Base-by-base conservation (phyloP, 2,113 vertebrate genomes). In the Phycodurus eques region DNA sequence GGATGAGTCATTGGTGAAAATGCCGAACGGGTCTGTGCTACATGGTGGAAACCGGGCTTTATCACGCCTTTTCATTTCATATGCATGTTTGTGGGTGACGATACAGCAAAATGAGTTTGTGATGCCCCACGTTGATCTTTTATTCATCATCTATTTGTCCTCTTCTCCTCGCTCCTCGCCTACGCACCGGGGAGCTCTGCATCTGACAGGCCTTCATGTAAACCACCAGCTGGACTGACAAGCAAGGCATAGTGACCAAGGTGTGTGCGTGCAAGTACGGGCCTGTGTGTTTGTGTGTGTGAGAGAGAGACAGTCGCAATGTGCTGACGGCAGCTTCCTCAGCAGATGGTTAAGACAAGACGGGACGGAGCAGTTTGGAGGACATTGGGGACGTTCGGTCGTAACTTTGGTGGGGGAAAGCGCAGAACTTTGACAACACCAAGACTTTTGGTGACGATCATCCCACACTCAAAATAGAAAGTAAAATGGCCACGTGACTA, bases 181-280 rank as follows among this genome's bases (percentile, higher is more conserved):
- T 85, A 85, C 87, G 72, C 87, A 87, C 78, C 73, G 46, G 73
- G 67, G 80, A 87, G 74, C 78, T 78, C 80, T 79, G 80, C 68
- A 71, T 88, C 82, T 86, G 83, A 90, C 89, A 86, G 79, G 68
- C 70, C 71, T 76, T 70, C 75, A 67, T 20, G 71, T 68, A 75
- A 83, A 84, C 80, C 83, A 85, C 87, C 87, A 90, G 86, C 90
- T 90, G 81, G 82, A 86, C 82, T 87, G 86, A 83, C 77, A 84
- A 86, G 75, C 47, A 72, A 77, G 78, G 77, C 57, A 78, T 9
- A 17, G 61, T 22, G 7, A 17, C 60, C 5, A 43, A 67, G 31
- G 69, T 59, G 67, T 65, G 46, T 75, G 59, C 68, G 68, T 64
- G 59, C 17, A 27, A 27, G 27, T 63, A 63, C 13, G 31, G 15